Evolutionary conservation across 2,113 vertebrate genomes (phyloP).

Genomic region (Mesocricetus auratus): DNA sequence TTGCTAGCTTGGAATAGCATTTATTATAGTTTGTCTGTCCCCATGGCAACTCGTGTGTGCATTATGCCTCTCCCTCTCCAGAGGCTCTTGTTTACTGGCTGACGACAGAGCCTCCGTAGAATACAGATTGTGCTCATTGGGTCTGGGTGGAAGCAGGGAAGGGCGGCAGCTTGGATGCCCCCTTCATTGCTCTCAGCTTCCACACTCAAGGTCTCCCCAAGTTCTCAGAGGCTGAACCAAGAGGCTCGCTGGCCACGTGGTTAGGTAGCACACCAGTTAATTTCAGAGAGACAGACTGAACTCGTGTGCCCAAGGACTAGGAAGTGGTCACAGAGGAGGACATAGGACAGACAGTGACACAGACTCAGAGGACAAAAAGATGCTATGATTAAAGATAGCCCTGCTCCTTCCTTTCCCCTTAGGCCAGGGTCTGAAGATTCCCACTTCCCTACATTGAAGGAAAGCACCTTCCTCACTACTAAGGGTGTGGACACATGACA

Average conservation of each 20-base stretch:
- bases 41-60: slow-evolving; percentile 82
- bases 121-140: slow-evolving; percentile 32
- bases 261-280: neutral
- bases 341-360: neutral
- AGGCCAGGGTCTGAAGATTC: neutral
- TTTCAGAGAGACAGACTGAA: neutral
- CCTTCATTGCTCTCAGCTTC: neutral
- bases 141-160: neutral
- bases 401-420: neutral
- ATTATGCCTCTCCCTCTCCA: slow-evolving; percentile 39
- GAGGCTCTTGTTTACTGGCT: slow-evolving; percentile 64
- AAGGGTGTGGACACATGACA: neutral
- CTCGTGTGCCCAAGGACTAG: neutral
- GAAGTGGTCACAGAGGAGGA: neutral
- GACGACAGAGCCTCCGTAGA: neutral
- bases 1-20: too few relatives aligned
- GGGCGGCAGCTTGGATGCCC: neutral
- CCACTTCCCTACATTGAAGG: neutral
- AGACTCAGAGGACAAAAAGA: neutral
- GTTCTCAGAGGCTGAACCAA: neutral
- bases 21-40: slow-evolving; percentile 80
- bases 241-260: neutral
- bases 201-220: neutral
- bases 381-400: neutral
- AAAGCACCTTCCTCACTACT: neutral